Evolutionary conservation across 1,140 invertebrate genomes (phyloP), one percentile per base, ranked within the genome.

Genomic region (Cydia fagiglandana): DNA sequence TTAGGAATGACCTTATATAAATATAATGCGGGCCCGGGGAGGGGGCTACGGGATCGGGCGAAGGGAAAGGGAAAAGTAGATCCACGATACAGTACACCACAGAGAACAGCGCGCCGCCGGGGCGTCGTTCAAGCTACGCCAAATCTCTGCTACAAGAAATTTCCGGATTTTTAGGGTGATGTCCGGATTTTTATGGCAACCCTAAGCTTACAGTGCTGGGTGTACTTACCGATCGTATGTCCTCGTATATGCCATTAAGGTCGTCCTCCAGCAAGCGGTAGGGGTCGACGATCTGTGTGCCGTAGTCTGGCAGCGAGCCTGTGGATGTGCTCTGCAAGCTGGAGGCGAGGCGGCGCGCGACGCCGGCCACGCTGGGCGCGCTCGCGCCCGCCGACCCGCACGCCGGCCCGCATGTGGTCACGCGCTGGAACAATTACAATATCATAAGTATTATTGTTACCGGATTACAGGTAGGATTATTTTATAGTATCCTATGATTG

Each of bases 241-340:
- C 96, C 81, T 95, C 94, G 82, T 97, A 97, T 80, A 97, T 94
- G 86, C 96, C 95, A 86, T 96, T 96, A 64, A 98, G 94, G 83
- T 98, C 97, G 82, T 97, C 95, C 81, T 97, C 96, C 64, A 97
- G 94, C 64, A 98, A 94, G 84, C 95, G 95, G 87, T 98, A 98
- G 78, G 97, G 97, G 92, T 98, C 96, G 74, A 97, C 94, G 79
- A 91, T 88, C 82, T 91, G 91, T 91, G 96, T 95, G 79, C 93
- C 90, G 81, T 96, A 95, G 83, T 97, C 96, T 17, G 96, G 95
- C 80, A 97, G 93, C 20, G 96, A 96, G 81, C 96, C 96, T 6
- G 95, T 96, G 95, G 88, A 96, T 94, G 91, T 93, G 85, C 90
- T 92, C 79, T 93, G 88, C n/a, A 91, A 87, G 80, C 88, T 88